Evolutionary conservation across 2,797 vertebrate species (phyloP).

Genomic region (Oophaga sylvatica): DNA sequence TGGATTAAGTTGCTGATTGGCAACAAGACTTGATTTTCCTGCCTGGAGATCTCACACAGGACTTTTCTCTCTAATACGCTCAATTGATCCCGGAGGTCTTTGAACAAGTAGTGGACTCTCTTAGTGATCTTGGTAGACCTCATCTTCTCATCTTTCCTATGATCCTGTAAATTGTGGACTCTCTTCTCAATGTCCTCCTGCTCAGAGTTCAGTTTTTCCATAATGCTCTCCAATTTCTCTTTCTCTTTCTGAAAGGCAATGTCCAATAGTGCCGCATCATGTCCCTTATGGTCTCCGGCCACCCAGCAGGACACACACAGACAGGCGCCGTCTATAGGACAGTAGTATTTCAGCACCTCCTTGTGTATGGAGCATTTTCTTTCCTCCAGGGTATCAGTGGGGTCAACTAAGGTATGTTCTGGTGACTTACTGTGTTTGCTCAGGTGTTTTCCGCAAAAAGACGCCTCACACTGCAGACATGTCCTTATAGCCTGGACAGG

Average conservation of each 20-base stretch:
- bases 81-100: neutral
- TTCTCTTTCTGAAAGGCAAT: neutral
- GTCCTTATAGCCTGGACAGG: neutral
- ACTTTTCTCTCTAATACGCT: neutral
- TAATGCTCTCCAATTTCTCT: neutral
- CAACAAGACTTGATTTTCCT: neutral
- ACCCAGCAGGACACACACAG: slow-evolving; percentile 32
- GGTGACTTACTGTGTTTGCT: too few species aligned
- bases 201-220: neutral
- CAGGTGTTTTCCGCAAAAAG: neutral
- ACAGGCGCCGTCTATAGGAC: neutral
- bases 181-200: neutral
- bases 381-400: too few species aligned
- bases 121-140: neutral
- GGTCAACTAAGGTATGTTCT: too few species aligned
- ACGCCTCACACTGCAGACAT: slow-evolving; percentile 15
- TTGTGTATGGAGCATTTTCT: slow-evolving; percentile 20
- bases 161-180: neutral
- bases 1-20: neutral
- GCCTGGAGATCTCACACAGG: neutral
- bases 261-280: slow-evolving; percentile 3
- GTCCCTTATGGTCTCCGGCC: slow-evolving; percentile 25
- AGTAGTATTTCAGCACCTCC: slow-evolving; percentile 16
- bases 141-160: neutral
- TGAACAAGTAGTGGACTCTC: neutral